Conservation (phyloP, 2,113 vertebrate species). For the Tupaia chinensis region DNA sequence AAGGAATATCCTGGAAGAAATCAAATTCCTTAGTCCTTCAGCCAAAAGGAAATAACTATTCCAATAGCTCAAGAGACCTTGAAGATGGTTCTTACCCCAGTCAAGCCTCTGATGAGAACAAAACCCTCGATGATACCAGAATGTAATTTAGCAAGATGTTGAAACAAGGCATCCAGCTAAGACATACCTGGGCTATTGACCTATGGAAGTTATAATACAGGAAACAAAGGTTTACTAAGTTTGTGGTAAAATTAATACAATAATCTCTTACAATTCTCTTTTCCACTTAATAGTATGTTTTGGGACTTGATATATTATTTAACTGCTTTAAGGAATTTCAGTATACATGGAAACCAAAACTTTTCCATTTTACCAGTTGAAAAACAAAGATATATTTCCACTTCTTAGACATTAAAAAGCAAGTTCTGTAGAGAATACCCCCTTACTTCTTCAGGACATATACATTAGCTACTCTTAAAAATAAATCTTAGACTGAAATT, state of each 20-base stretch:
- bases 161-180: neutral
- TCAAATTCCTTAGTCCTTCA: neutral
- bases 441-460: neutral
- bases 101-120: neutral
- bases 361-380: neutral
- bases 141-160: neutral
- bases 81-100: neutral
- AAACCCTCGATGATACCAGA: neutral
- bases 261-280: neutral
- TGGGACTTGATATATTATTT: neutral
- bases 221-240: neutral
- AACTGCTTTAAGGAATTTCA: neutral
- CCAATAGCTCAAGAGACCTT: neutral
- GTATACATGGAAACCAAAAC: neutral
- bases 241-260: neutral
- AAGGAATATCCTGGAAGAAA: neutral
- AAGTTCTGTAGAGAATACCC: neutral
- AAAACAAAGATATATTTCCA: neutral
- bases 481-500: neutral
- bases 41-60: neutral
- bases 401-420: neutral
- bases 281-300: neutral
- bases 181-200: neutral
- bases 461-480: neutral
- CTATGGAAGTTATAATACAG: neutral